These are phyloP conservation scores for Spinus pinus DNA, from an alignment of 2,797 vertebrate species.

Conservation along the genomic window DNA sequence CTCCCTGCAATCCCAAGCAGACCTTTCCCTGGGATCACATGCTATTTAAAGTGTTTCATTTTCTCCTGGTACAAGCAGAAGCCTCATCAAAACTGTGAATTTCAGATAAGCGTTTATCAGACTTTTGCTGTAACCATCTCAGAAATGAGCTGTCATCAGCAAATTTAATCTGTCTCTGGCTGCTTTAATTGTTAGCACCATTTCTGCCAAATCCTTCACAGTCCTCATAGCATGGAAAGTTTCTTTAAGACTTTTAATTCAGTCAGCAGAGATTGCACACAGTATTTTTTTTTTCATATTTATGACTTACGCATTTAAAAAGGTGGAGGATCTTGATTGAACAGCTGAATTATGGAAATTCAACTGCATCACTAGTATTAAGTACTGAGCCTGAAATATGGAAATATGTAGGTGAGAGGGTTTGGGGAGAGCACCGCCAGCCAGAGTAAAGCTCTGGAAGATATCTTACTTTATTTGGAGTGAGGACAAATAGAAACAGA, in stretches of 20 bases:
- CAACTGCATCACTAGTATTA: constrained; percentile 8
- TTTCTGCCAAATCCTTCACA: constrained; percentile 55
- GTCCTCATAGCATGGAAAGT: constrained; percentile 33
- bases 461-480: background rate
- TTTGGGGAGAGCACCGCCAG: background rate
- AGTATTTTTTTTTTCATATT: background rate
- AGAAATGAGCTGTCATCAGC: constrained; percentile 74
- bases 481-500: background rate
- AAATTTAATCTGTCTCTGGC: constrained; percentile 70
- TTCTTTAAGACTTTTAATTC: constrained; percentile 61
- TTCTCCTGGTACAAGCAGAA: constrained; percentile 64
- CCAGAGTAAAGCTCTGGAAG: background rate
- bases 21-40: constrained; percentile 55
- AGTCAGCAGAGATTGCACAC: constrained; percentile 9
- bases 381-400: constrained; percentile 4
- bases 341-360: constrained; percentile 52
- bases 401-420: background rate
- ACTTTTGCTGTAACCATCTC: constrained; percentile 71
- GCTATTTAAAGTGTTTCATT: constrained; percentile 72
- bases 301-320: constrained; percentile 24
- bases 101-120: constrained; percentile 68
- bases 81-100: constrained; percentile 72
- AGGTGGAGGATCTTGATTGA: constrained; percentile 30
- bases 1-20: constrained; percentile 1
- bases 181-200: constrained; percentile 66